Evolutionary conservation across 1,140 invertebrate genomes (phyloP).

Genomic region (Maconellicoccus hirsutus): DNA sequence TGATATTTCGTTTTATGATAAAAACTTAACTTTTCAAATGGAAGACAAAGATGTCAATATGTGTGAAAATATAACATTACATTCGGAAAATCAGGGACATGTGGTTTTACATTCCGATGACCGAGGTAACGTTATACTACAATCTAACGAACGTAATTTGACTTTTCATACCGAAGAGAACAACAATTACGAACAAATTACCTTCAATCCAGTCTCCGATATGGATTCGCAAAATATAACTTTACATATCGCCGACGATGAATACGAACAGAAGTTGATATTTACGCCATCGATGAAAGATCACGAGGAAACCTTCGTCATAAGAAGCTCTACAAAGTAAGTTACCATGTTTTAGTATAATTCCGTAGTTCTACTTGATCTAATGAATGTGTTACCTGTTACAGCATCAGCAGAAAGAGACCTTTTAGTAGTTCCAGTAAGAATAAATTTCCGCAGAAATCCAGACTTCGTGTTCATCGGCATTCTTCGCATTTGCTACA

Average conservation of each 20-base stretch:
- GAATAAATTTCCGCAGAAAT: slow-evolving; percentile 32
- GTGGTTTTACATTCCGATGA: slow-evolving; percentile 14
- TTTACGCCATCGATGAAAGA: not conserved
- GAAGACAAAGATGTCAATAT: not conserved
- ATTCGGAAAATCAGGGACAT: slow-evolving; percentile 14
- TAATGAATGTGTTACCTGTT: not conserved
- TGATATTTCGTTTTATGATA: slow-evolving; percentile 2
- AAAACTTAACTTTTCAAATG: slow-evolving; percentile 12
- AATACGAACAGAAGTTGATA: not conserved
- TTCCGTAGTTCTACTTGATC: not conserved
- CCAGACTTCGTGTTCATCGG: slow-evolving; percentile 43
- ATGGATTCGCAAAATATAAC: not conserved
- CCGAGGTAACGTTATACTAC: not conserved
- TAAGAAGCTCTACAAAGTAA: not conserved
- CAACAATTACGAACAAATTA: slow-evolving; percentile 12
- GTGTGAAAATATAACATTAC: slow-evolving; percentile 15
- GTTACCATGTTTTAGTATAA: not conserved
- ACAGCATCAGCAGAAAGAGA: not conserved
- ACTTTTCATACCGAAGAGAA: slow-evolving; percentile 12
- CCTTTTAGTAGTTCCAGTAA: not conserved
- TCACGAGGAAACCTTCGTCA: not conserved
- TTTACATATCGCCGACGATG: slow-evolving; percentile 13
- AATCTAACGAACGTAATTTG: not conserved
- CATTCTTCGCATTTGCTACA: slow-evolving; percentile 34
- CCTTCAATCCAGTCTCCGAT: not conserved